Base-by-base conservation (phyloP, 2,888 invertebrate genomes). In the Habrosyne pyritoides region DNA sequence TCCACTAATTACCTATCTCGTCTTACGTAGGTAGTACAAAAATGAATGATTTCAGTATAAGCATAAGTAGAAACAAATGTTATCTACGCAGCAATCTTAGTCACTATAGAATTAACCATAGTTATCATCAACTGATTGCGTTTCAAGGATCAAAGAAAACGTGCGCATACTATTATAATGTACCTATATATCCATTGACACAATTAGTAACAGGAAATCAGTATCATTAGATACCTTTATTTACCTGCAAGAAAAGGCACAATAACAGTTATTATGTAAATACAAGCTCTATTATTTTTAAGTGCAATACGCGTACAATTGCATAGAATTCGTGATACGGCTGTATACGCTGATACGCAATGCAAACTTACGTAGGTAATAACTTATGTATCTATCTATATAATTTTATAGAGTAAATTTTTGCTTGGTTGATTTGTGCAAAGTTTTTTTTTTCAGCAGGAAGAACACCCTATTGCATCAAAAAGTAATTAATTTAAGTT, bases 241-340 rank as follows among this genome's bases (percentile, higher is more conserved):
- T 24, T 47, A 22, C n/a, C 12, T 24, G 22, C 21, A 12, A 47
- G 46, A 18, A 12, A 47, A 47, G 47, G 47, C 5, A 24, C 6
- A 24, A 47, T 42, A 18, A 21, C 24, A n/a, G 47, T 24, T n/a
- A 47, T 47, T 14, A 47, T 21, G 47, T 47, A 47, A 47, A 47
- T 47, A 47, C 47, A 24, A 24, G 47, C 24, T n/a, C n/a, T n/a
- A 47, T 47, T 47, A 47, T 47, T 22, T 47, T 21, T n/a, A 47
- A 47, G 47, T 24, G 24, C 24, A 24, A 18, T 24, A 47, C 18
- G 18, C 42, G 18, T 42, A 8, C 18, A 18, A 14, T 36, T 36
- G 36, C 36, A 36, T n/a, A n/a, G n/a, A n/a, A n/a, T n/a, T n/a
- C n/a, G n/a, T n/a, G n/a, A n/a, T 24, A 24, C 24, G 24, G 24